Conservation (phyloP, 2,888 invertebrate genomes). For the Cheilosia soror region DNA sequence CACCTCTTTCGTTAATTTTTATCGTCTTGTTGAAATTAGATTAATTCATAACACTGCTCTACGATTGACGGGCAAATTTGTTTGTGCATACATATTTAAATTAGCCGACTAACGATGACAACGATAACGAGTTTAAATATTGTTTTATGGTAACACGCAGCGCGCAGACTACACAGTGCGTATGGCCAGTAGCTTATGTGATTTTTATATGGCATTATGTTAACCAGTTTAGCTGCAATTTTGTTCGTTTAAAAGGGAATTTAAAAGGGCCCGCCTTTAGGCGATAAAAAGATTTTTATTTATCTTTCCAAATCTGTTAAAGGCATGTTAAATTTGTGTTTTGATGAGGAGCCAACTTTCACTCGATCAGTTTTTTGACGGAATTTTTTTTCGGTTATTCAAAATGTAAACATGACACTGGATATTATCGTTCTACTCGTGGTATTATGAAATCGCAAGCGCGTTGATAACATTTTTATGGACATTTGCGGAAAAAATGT, state of each 20-base stretch:
- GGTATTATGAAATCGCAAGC: constrained; percentile 44
- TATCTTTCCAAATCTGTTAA: constrained; percentile 73
- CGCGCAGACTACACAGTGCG: neutral
- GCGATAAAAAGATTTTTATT: constrained; percentile 36
- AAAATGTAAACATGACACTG: constrained; percentile 22
- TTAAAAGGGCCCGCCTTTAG: constrained; percentile 38
- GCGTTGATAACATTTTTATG: constrained; percentile 31
- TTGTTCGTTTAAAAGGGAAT: constrained; percentile 13
- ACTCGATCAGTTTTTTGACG: constrained; percentile 32
- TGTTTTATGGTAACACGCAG: constrained; percentile 27
- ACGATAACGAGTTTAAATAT: constrained; percentile 44
- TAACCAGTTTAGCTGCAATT: constrained; percentile 45
- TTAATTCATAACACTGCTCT: constrained; percentile 53
- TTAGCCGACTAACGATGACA: constrained; percentile 60
- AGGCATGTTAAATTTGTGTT: constrained; percentile 50
- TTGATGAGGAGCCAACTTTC: constrained; percentile 57
- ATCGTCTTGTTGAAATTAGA: constrained; percentile 23
- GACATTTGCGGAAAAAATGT: constrained; percentile 42
- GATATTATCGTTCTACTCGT: constrained; percentile 60
- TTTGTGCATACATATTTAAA: constrained; percentile 55
- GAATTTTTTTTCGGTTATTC: constrained; percentile 32
- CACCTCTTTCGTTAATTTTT: constrained; percentile 42
- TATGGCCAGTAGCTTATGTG: constrained; percentile 53
- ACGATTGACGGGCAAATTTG: constrained; percentile 53
- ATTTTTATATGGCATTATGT: constrained; percentile 24